Evolutionary conservation across 2,113 vertebrate species (phyloP).

Genomic region (Lamprologus ornatipinnis): DNA sequence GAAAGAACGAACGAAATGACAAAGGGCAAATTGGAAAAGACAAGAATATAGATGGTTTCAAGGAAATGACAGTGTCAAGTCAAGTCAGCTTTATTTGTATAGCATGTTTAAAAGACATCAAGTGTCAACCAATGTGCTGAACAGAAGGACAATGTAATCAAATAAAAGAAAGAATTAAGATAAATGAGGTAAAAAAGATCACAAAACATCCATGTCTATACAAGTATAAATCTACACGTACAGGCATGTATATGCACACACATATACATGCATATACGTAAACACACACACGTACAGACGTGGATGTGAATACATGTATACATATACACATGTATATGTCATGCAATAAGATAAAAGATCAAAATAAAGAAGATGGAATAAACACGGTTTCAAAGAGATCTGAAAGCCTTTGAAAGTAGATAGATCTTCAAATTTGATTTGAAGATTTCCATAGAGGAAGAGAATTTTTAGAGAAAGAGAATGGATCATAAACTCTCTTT

Average conservation of each 20-base stretch:
- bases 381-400: neutral
- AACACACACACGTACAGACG: neutral
- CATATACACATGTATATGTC: neutral
- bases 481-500: neutral
- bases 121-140: neutral
- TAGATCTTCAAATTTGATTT: neutral
- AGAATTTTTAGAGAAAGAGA: neutral
- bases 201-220: neutral
- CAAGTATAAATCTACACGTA: neutral
- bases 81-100: neutral
- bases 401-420: neutral
- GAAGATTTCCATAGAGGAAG: neutral
- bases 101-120: neutral
- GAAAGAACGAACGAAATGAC: neutral
- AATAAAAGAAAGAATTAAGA: neutral
- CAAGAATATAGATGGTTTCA: neutral
- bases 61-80: neutral
- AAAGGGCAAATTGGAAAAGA: neutral
- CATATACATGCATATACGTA: neutral
- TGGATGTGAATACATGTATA: neutral
- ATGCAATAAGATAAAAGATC: neutral
- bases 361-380: neutral
- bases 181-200: neutral
- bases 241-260: neutral
- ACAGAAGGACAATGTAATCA: neutral